These are phyloP conservation scores for Gryllus bimaculatus DNA, from an alignment of 1,140 invertebrate genomes.

Conservation along the genomic window DNA sequence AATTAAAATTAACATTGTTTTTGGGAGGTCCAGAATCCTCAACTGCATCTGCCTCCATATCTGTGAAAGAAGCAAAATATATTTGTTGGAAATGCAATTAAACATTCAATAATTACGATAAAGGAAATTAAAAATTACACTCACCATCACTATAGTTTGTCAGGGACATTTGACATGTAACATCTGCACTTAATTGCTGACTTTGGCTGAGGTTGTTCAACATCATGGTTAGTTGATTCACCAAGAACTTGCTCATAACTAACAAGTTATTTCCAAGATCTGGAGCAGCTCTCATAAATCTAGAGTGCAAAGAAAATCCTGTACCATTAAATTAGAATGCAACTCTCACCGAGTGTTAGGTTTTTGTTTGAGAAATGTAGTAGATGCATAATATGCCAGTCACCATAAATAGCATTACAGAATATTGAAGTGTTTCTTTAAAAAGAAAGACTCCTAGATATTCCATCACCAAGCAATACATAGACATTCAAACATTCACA, in stretches of 20 bases:
- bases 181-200: constrained; percentile 45
- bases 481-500: no score
- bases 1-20: constrained; percentile 54
- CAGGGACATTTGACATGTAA: constrained; percentile 57
- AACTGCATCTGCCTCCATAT: neutral
- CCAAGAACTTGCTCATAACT: constrained; percentile 43
- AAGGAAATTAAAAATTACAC: constrained; percentile 21
- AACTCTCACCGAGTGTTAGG: no score
- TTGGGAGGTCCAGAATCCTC: constrained; percentile 24
- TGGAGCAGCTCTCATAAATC: constrained; percentile 47
- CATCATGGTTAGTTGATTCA: constrained; percentile 41
- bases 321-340: neutral
- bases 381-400: no score
- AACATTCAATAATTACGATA: no score
- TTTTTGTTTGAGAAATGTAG: no score
- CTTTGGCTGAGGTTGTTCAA: constrained; percentile 41
- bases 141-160: constrained; percentile 51
- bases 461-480: no score
- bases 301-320: constrained; percentile 31
- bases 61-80: neutral
- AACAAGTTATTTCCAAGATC: constrained; percentile 43
- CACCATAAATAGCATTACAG: no score
- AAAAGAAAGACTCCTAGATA: no score
- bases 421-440: no score
- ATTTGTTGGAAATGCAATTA: no score